A percentile compares a stretch with the other conserved stretches of the same genome.
Evolutionary conservation across 2,888 invertebrate species (phyloP).

Genomic region (Zelleria hepariella): DNA sequence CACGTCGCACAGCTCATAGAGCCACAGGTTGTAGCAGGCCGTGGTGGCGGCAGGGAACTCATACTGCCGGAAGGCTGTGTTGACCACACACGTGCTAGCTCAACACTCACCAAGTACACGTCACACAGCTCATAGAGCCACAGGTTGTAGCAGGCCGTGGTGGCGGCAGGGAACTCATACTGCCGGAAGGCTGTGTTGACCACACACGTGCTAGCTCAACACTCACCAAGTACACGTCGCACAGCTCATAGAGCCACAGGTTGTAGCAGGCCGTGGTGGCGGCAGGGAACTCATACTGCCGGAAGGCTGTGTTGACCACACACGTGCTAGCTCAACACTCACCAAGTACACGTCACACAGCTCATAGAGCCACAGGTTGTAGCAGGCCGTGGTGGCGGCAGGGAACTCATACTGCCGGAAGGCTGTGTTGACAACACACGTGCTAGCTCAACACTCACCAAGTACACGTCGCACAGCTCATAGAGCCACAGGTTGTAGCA

Average conservation of each 20-base stretch:
- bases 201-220: no score
- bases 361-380: conserved; percentile 97
- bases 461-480: conserved; percentile 97
- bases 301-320: conserved; percentile 85
- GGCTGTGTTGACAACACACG: conserved; percentile 81
- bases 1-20: conserved; percentile 97
- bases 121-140: conserved; percentile 99
- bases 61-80: conserved; percentile 82
- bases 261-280: conserved; percentile 94
- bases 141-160: conserved; percentile 93
- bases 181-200: conserved; percentile 82
- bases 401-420: conserved; percentile 91
- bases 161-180: conserved; percentile 91
- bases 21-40: conserved; percentile 94
- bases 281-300: conserved; percentile 87
- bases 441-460: no score
- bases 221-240: conserved; percentile 94
- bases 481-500: conserved; percentile 97
- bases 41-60: conserved; percentile 92
- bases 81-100: no score
- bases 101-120: conserved; percentile 91
- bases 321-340: no score
- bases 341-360: conserved; percentile 98
- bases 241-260: conserved; percentile 97
- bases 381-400: conserved; percentile 87